phyloP scores from a whole-genome alignment of 2,113 vertebrate species.

The Puma concolor region DNA sequence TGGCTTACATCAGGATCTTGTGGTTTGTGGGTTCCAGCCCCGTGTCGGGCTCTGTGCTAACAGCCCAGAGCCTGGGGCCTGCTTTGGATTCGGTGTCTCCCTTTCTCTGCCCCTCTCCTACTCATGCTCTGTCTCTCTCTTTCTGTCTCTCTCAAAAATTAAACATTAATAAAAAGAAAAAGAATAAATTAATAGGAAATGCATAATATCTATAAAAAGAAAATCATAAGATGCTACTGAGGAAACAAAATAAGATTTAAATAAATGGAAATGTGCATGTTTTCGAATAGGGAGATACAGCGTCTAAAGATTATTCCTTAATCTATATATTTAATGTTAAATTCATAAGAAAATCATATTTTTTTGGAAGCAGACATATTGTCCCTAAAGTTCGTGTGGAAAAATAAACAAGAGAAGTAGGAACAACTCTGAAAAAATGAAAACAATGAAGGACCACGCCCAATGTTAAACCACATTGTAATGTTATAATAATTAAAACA shows the following conservation, averaged over 20 bases:
- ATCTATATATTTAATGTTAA: neutral
- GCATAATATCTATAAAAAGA: neutral
- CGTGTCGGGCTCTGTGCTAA: too few relatives aligned
- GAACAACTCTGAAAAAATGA: neutral
- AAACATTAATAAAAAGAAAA: neutral
- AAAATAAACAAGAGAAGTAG: slow-evolving; percentile 28
- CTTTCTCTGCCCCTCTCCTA: too few relatives aligned
- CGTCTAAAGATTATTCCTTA: neutral
- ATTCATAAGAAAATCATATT: neutral
- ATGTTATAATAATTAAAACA: slow-evolving; percentile 37
- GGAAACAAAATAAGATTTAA: neutral
- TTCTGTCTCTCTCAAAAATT: too few relatives aligned
- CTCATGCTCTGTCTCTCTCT: too few relatives aligned
- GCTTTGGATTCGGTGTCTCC: too few relatives aligned
- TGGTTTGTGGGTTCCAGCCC: too few relatives aligned
- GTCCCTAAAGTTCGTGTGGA: neutral
- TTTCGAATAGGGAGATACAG: neutral
- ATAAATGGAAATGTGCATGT: neutral
- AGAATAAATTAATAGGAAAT: neutral
- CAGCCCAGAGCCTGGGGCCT: too few relatives aligned
- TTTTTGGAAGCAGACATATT: neutral
- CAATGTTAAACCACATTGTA: neutral
- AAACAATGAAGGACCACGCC: neutral
- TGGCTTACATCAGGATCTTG: too few relatives aligned
- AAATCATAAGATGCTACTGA: neutral